phyloP scores from a whole-genome alignment of 2,797 vertebrate genomes.

The Sebastes diaconus region DNA sequence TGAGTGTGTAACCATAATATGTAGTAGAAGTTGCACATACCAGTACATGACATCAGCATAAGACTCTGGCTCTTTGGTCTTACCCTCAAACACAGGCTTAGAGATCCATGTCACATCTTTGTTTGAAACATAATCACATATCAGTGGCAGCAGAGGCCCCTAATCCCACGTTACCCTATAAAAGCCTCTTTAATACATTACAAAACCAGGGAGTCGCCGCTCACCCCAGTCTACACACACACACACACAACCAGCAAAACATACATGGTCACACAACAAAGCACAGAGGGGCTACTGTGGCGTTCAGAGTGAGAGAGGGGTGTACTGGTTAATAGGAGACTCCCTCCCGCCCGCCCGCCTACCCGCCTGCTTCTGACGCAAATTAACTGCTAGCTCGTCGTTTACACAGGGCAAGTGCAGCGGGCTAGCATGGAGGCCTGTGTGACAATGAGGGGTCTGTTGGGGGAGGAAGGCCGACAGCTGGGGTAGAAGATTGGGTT shows the following conservation, averaged over 20 bases:
- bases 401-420: slow-evolving; percentile 62
- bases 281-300: slow-evolving; percentile 70
- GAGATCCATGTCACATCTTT: slow-evolving; percentile 14
- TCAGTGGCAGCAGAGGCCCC: slow-evolving; percentile 1
- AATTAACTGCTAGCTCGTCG: slow-evolving; percentile 44
- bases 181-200: slow-evolving; percentile 44
- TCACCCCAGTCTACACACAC: background rate
- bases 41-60: background rate
- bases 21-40: background rate
- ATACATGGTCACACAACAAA: slow-evolving; percentile 48
- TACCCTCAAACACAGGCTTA: background rate
- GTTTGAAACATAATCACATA: slow-evolving; percentile 32
- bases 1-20: background rate
- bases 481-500: slow-evolving; percentile 69
- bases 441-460: slow-evolving; percentile 80
- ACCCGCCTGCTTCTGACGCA: slow-evolving; percentile 53
- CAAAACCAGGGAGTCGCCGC: slow-evolving; percentile 3
- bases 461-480: slow-evolving; percentile 71
- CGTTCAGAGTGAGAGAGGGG: slow-evolving; percentile 32
- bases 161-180: slow-evolving; percentile 31
- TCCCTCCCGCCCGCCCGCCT: background rate
- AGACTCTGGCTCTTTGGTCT: background rate
- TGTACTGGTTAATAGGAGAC: slow-evolving; percentile 47
- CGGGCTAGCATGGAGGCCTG: slow-evolving; percentile 31
- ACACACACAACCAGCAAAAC: slow-evolving; percentile 31